phyloP scores from a whole-genome alignment of 2,797 vertebrate genomes.

The Adelosebastes latens region DNA sequence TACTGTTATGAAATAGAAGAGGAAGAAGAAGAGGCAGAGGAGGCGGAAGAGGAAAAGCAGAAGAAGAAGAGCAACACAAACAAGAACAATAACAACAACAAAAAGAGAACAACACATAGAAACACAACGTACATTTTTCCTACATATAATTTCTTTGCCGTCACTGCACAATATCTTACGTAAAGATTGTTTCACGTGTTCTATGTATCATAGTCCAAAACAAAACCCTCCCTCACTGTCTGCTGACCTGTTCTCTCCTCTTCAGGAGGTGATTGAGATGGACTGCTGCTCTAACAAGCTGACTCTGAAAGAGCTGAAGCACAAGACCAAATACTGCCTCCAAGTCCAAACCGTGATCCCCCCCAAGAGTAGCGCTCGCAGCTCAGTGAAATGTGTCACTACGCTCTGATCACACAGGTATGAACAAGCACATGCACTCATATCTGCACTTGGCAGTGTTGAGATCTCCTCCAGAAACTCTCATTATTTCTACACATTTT shows the following conservation, averaged over 20 bases:
- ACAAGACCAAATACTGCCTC: slow-evolving; percentile 74
- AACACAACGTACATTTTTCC: neutral
- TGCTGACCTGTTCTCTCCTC: neutral
- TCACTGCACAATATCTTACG: neutral
- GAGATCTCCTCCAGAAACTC: neutral
- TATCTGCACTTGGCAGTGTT: too few species aligned
- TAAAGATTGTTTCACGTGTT: neutral
- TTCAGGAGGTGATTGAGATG: slow-evolving; percentile 69
- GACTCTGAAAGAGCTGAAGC: slow-evolving; percentile 57
- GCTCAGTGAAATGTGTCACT: slow-evolving; percentile 63
- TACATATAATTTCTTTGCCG: neutral
- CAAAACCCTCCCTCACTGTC: too few species aligned
- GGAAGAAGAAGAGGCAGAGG: slow-evolving; percentile 4
- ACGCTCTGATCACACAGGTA: slow-evolving; percentile 62
- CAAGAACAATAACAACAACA: neutral
- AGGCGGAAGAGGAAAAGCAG: slow-evolving; percentile 30
- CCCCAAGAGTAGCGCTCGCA: slow-evolving; percentile 63
- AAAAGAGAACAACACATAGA: neutral
- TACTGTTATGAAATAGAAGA: neutral
- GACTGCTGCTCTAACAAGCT: slow-evolving; percentile 59
- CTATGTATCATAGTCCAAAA: neutral
- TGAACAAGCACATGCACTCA: neutral
- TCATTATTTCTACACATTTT: neutral
- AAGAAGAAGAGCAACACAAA: neutral
- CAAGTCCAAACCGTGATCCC: slow-evolving; percentile 69